Conservation (phyloP, 2,113 vertebrate species). For the Caracal caracal region DNA sequence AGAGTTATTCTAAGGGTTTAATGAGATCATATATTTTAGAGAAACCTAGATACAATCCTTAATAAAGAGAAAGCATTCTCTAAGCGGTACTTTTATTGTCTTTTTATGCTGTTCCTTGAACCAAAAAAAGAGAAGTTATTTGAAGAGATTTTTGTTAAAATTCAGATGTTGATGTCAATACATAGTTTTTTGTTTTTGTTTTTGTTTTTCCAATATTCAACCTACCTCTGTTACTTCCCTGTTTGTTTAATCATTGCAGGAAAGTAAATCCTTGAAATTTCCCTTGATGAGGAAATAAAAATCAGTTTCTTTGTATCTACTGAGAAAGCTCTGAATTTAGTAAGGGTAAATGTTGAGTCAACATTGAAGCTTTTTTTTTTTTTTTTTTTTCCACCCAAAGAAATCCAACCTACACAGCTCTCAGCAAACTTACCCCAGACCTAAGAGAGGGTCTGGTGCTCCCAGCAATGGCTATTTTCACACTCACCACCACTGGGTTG, state of each 20-base stretch:
- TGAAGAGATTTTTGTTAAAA: neutral
- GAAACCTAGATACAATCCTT: neutral
- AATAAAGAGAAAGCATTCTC: neutral
- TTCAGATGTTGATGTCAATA: neutral
- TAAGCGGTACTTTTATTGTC: neutral
- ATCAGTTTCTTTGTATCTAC: neutral
- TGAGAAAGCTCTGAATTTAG: neutral
- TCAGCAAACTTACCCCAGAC: neutral
- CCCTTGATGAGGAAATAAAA: neutral
- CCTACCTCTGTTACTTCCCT: neutral
- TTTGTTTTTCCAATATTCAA: neutral
- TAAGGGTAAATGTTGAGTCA: neutral
- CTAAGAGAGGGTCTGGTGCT: neutral
- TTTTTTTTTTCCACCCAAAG: neutral
- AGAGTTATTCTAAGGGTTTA: neutral
- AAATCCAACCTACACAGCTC: neutral
- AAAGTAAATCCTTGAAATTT: neutral
- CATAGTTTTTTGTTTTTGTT: neutral
- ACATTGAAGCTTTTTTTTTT: neutral
- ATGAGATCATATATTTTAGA: neutral
- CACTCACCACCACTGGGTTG: accelerated
- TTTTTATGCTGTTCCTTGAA: neutral
- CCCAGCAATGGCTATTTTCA: neutral
- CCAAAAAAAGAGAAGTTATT: neutral
- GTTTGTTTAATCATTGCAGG: neutral